Base-by-base conservation (phyloP, 2,113 vertebrate species). In the Cariama cristata region DNA sequence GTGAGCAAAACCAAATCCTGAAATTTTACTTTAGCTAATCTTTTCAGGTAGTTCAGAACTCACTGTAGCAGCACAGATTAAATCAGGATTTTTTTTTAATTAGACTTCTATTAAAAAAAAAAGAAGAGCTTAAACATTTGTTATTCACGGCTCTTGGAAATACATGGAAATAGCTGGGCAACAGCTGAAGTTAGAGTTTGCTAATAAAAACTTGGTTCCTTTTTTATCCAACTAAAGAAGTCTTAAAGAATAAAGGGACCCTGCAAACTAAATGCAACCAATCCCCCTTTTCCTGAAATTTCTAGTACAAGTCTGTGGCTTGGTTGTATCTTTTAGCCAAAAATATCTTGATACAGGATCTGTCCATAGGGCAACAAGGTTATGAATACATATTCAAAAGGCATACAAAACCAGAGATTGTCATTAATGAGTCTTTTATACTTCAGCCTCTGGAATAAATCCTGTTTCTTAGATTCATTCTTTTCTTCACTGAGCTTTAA, bases 401-500 rank as follows among this genome's bases (percentile, higher is more conserved):
- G 17, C 11, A 8, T 26, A 60, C 9, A 66, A 81, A 77, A 19
- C 7, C 45, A 90, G 82, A 74, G 11, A 47, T 8, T 15, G 4
- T 38, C 26, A 84, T 80, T 90, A 60, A 72, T 44, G 52, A 72
- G 16, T 50, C 33, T 91, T 77, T 94, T 60, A 56, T 86, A 79
- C n/a, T 71, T 77, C 60, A 60, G 27, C 33, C 64, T 95, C 76
- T 86, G 76, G 28, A 89, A 92, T 68, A 95, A 86, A 86, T 67
- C 7, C 26, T 9, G 4, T 14, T 89, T 87, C 42, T 90, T 56
- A 45, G 42, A 79, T 79, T 83, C 33, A 52, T 76, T 93, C 21
- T 80, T 91, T 94, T 84, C 53, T 86, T 92, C 79, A 44, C 24
- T 81, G 68, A 86, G 12, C 60, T 96, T 81, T 95, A 90, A 81